Evolutionary conservation across 2,888 invertebrate genomes (phyloP).

Genomic region (Pocota personata): DNA sequence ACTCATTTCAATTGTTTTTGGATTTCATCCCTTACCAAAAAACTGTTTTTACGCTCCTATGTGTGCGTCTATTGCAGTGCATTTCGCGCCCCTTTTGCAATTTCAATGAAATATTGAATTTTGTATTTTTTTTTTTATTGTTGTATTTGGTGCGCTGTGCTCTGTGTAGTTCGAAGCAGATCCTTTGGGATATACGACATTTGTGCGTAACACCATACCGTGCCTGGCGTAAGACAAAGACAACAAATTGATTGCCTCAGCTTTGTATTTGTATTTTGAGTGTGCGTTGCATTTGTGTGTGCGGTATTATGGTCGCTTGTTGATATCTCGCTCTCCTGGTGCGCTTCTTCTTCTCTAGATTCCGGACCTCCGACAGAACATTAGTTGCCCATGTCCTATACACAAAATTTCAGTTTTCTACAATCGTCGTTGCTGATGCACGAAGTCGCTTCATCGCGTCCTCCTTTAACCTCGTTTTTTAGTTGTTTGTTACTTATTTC

Average conservation of each 20-base stretch:
- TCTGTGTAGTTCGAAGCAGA: slow-evolving; percentile 36
- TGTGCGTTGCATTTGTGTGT: slow-evolving; percentile 23
- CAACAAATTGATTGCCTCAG: slow-evolving; percentile 60
- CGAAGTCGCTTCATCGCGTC: slow-evolving; percentile 60
- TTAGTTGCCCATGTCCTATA: slow-evolving; percentile 67
- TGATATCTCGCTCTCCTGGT: slow-evolving; percentile 65
- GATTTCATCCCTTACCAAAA: slow-evolving; percentile 60
- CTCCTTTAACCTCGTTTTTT: slow-evolving; percentile 59
- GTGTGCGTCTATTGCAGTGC: slow-evolving; percentile 31
- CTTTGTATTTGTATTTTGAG: slow-evolving; percentile 28
- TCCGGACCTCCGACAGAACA: slow-evolving; percentile 70
- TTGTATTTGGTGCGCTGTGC: slow-evolving; percentile 9
- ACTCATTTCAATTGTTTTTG: slow-evolving; percentile 62
- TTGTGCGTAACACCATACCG: slow-evolving; percentile 37
- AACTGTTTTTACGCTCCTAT: background rate
- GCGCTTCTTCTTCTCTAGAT: slow-evolving; percentile 57
- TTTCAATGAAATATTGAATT: slow-evolving; percentile 41
- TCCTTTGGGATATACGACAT: slow-evolving; percentile 51
- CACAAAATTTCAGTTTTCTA: slow-evolving; percentile 64
- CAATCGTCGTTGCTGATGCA: slow-evolving; percentile 70
- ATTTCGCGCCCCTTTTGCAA: slow-evolving; percentile 60
- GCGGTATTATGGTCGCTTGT: slow-evolving; percentile 62
- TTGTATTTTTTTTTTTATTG: background rate
- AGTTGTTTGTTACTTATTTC: slow-evolving; percentile 52
- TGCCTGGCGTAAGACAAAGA: slow-evolving; percentile 56